Evolutionary conservation across 2,113 vertebrate genomes (phyloP), one percentile per base, ranked within the genome.

Genomic region (Rhinoderma darwinii): DNA sequence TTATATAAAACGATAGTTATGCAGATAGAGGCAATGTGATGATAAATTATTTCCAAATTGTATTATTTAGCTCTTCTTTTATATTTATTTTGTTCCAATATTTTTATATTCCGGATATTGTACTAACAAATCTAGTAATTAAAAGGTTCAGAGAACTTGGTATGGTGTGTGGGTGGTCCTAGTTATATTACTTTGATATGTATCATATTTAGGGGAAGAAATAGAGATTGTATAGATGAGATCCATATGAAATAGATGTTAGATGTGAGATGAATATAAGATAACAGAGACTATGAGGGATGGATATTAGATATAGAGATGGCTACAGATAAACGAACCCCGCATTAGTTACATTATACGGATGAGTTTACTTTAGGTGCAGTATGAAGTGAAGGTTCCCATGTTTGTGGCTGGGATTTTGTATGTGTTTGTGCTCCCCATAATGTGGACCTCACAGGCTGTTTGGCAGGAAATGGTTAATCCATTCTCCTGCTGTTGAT

Each of bases 391-490:
- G 37, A 11, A 22, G 35, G 14, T 4, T 41, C 73, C 41, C 2
- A 2, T 17, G 41, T 27, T 77, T 50, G 43, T 12, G 2, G 17
- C n/a, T 30, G 43, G 4, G 25, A 47, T n/a, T 44, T 43, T 4
- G 5, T 41, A 47, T 74, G 27, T 47, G 73, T 76, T 76, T 77
- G 25, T 51, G n/a, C 43, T 32, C 25, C 73, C n/a, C 14, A 30
- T 30, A 30, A 77, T 25, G 43, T 47, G 44, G 74, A 51, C 27
- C 74, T 50, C 56, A 61, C 25, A 81, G 22, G 22, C 56, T 43
- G 32, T 61, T 18, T 63, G 51, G 39, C 78, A 43, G 54, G 22
- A 59, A 66, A 25, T 61, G 61, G 43, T 79, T 86, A 68, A 86
- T 75, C 74, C 30, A 37, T 44, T 61, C 54, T 30, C 43, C 47